Evolutionary conservation across 2,113 vertebrate genomes (phyloP), one percentile per base, ranked within the genome.

Genomic region (Triplophysa tibetana): DNA sequence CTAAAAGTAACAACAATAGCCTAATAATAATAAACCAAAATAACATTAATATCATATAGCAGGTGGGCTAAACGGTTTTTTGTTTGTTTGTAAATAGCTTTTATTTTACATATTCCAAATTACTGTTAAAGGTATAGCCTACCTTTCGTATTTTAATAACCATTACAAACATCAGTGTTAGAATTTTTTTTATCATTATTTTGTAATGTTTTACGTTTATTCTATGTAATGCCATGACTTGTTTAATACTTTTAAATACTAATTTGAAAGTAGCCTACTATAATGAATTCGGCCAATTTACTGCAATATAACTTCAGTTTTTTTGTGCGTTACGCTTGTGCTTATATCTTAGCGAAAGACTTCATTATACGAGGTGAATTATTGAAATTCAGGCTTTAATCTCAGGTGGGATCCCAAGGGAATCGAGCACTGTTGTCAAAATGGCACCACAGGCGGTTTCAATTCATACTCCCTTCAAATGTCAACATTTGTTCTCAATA

Each of bases 401-500:
- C 94, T 94, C 93, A 93, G 94, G 93, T 96, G 91, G 91, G 88
- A 88, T 93, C 89, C 94, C 86, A 5, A 23, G 73, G 84, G 91
- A 93, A 90, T 87, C 81, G 50, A 61, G 69, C 50, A n/a, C 88
- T 88, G 90, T 91, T 86, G 85, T 93, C 94, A 91, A 90, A 91
- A 78, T 89, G 88, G 88, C 89, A 93, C 91, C 81, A 86, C 85
- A 90, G 91, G 92, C 86, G 70, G 84, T 88, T 78, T 91, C 88
- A 89, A 91, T 83, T 90, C 88, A 84, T 61, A 38, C 87, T 91
- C 88, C 86, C 85, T 90, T 90, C 90, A 94, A 95, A 95, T 93
- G 93, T 93, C 94, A 95, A 93, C 94, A 95, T 95, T 96, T 96
- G 94, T 94, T 96, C 91, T 92, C 90, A 93, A 93, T 94, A 93